phyloP scores from a whole-genome alignment of 1,140 invertebrate species.

The Vollenhovia emeryi region DNA sequence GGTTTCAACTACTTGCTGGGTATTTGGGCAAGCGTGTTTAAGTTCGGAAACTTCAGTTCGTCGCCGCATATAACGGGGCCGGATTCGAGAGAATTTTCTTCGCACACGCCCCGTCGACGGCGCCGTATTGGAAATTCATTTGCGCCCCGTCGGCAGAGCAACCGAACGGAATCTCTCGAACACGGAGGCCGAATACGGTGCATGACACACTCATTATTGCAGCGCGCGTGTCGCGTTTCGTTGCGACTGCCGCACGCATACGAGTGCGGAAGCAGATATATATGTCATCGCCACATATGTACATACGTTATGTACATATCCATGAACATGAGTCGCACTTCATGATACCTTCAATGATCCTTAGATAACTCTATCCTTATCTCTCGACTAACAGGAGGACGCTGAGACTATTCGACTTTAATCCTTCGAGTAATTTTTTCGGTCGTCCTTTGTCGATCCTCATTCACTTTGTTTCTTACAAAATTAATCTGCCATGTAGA shows the following conservation, averaged over 20 bases:
- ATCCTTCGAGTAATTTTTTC: constrained; percentile 14
- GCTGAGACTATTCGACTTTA: constrained; percentile 23
- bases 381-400: constrained; percentile 61
- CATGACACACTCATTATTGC: constrained; percentile 44
- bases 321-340: constrained; percentile 40
- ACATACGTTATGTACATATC: constrained; percentile 62
- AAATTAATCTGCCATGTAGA: neutral
- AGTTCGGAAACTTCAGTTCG: constrained; percentile 30
- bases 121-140: constrained; percentile 37
- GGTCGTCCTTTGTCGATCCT: neutral
- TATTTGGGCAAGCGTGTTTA: constrained; percentile 44
- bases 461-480: neutral
- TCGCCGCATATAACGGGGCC: constrained; percentile 26
- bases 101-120: neutral
- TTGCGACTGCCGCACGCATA: constrained; percentile 38
- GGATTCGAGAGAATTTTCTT: constrained; percentile 35
- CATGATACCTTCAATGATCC: constrained; percentile 66
- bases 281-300: constrained; percentile 48
- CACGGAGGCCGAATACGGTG: constrained; percentile 14
- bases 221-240: constrained; percentile 25
- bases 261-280: constrained; percentile 20
- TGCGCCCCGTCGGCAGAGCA: neutral
- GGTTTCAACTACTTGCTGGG: neutral
- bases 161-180: constrained; percentile 30
- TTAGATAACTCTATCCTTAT: constrained; percentile 62